phyloP scores from a whole-genome alignment of 2,797 vertebrate genomes.

The Notolepis coatsorum region DNA sequence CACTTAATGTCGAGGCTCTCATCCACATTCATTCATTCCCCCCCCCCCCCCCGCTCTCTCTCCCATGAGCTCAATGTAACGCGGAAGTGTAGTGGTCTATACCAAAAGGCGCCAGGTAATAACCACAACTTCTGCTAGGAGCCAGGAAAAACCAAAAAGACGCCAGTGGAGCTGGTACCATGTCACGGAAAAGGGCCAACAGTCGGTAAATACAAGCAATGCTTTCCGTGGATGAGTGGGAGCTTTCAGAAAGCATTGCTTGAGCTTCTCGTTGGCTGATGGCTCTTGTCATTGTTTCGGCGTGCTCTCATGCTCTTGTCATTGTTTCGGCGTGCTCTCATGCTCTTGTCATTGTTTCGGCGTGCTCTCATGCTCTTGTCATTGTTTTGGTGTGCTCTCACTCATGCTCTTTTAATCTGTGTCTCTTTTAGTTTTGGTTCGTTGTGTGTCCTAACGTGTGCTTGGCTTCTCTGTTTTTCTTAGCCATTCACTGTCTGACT shows the following conservation, averaged over 20 bases:
- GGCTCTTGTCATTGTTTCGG: constrained; percentile 59
- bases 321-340: constrained; percentile 53
- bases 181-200: too few relatives aligned
- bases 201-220: constrained; percentile 68
- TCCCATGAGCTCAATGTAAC: too few relatives aligned
- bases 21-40: too few relatives aligned
- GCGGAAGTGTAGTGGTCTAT: too few relatives aligned
- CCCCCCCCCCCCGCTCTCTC: too few relatives aligned
- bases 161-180: too few relatives aligned
- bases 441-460: constrained; percentile 82
- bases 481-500: constrained; percentile 87
- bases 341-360: constrained; percentile 50
- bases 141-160: too few relatives aligned
- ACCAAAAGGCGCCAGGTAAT: too few relatives aligned
- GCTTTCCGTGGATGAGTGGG: constrained; percentile 38
- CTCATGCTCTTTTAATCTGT: constrained; percentile 49
- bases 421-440: constrained; percentile 50
- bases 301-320: constrained; percentile 59
- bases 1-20: too few relatives aligned
- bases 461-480: constrained; percentile 85
- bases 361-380: constrained; percentile 57
- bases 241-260: constrained; percentile 64
- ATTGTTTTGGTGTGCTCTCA: constrained; percentile 50
- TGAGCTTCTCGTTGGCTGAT: constrained; percentile 65
- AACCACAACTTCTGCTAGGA: too few relatives aligned